Evolutionary conservation across 2,888 invertebrate genomes (phyloP), one percentile per base, ranked within the genome.

Genomic region (Chloroclystis v-ata): DNA sequence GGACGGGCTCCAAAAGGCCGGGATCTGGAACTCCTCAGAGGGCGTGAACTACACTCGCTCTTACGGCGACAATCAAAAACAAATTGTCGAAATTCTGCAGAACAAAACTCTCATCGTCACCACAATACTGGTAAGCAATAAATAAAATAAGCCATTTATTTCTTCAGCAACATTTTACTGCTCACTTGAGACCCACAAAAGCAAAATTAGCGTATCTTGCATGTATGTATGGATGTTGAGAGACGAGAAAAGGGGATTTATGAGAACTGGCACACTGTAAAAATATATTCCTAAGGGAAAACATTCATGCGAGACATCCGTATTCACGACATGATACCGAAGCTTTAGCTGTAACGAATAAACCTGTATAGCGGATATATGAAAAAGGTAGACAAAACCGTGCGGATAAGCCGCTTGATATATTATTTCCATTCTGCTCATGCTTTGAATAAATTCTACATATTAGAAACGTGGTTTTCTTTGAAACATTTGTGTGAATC

Each of bases 71-170:
- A 94, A 94, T 49, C 94, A 95, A 69, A 94, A 93, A 45, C 94
- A 95, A 75, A 95, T 96, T 58, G 96, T 95, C 28, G 95, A 95
- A 69, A 96, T 95, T 69, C 86, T 97, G 38, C 95, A 95, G 69
- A 97, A 97, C 73, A 97, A 96, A 82, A 97, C 97, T 0, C 91
- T 98, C 53, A 91, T 94, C 43, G 96, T 98, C 10, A 96, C 97
- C 4, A 96, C 97, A 6, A 94, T 97, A 69, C 82, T 97, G 91
- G 98, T 97, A 80, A 91, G 93, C 82, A 55, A 61, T 67, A 65
- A 67, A 61, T 63, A 56, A 49, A 58, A 53, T 49, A 53, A 58
- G 59, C 59, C 63, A 70, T 69, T 33, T 68, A 67, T 70, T 70
- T 67, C 60, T 63, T 46, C 45, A 55, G 57, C 61, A 67, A 64